These are phyloP conservation scores for Mesoclemmys tuberculata DNA, from an alignment of 2,113 vertebrate species.

Conservation along the genomic window DNA sequence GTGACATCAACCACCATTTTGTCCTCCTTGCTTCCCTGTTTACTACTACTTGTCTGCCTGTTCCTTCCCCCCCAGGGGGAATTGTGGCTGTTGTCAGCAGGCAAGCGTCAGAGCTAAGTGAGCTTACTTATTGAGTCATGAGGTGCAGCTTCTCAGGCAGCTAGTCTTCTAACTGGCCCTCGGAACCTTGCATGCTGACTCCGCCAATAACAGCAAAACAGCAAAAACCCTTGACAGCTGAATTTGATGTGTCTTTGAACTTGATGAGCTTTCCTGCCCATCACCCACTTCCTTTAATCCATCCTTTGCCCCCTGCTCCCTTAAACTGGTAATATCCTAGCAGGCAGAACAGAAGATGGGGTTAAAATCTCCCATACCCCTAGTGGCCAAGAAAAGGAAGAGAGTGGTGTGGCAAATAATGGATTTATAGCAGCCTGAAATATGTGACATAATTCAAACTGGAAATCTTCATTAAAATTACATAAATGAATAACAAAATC, in stretches of 20 bases:
- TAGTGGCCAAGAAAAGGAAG: neutral
- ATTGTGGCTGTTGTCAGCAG: conserved; percentile 13
- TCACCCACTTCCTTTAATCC: neutral
- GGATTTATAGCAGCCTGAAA: neutral
- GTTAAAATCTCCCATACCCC: neutral
- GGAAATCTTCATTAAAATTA: neutral
- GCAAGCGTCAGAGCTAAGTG: neutral
- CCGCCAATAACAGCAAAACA: neutral
- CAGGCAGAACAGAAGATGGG: neutral
- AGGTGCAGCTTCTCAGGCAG: neutral
- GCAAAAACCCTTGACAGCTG: neutral
- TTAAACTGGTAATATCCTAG: neutral
- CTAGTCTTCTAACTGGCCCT: neutral
- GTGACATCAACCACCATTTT: neutral
- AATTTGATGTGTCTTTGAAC: neutral
- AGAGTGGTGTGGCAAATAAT: neutral
- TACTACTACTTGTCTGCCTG: neutral
- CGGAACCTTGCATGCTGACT: neutral
- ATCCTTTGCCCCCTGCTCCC: neutral
- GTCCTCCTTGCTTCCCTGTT: neutral
- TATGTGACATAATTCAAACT: neutral
- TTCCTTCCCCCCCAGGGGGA: neutral
- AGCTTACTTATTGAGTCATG: neutral
- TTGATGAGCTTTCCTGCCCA: neutral
- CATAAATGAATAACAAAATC: neutral